These are phyloP conservation scores for Sula dactylatra DNA, from an alignment of 2,113 vertebrate genomes.

Conservation along the genomic window DNA sequence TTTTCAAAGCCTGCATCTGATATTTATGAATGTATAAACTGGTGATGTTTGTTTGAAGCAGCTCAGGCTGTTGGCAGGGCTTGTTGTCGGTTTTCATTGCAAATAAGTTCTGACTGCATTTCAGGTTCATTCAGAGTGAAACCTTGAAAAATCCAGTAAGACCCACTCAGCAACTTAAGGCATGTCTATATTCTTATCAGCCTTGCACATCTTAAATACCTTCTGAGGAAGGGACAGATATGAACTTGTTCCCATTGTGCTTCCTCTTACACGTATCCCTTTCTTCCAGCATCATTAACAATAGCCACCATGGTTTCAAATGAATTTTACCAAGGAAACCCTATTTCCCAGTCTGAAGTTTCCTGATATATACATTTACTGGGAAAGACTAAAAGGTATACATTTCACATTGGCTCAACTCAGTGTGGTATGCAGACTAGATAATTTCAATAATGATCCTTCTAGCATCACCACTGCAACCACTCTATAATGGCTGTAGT, in stretches of 20 bases:
- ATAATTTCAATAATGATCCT: neutral
- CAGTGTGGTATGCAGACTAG: neutral
- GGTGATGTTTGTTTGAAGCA: slow-evolving; percentile 17
- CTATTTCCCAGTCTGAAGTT: neutral
- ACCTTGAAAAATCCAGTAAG: slow-evolving; percentile 9
- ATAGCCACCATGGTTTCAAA: neutral
- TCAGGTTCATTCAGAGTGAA: slow-evolving; percentile 38
- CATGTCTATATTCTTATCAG: neutral
- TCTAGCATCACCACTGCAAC: neutral
- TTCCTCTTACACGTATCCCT: neutral
- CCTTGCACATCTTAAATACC: neutral
- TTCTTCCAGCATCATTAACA: neutral
- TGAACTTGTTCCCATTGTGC: neutral
- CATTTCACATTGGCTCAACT: neutral
- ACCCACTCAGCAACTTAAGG: neutral
- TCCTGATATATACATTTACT: neutral
- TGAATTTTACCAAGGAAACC: neutral
- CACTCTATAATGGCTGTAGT: neutral
- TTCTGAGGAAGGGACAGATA: neutral
- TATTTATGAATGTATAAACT: slow-evolving; percentile 53
- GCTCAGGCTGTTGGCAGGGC: neutral
- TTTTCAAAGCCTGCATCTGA: slow-evolving; percentile 36
- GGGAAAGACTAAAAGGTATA: neutral
- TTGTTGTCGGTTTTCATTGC: neutral
- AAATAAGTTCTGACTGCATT: slow-evolving; percentile 28